A percentile compares a stretch with the other conserved stretches of the same genome.
Evolutionary conservation across 2,888 invertebrate species (phyloP).

Genomic region (Callyntrura guangdongensis): DNA sequence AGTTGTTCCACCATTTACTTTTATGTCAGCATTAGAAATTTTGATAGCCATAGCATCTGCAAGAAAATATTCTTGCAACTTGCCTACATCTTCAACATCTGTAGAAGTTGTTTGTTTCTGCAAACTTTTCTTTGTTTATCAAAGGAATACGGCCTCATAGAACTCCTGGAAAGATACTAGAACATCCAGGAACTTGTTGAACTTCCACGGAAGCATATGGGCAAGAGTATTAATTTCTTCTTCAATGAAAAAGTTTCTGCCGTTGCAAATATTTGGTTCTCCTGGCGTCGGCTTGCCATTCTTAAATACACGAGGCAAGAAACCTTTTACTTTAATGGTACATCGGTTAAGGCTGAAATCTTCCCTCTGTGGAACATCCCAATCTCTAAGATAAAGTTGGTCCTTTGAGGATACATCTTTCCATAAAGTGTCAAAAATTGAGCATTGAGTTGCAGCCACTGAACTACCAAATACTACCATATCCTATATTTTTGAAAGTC

Average conservation of each 20-base stretch:
- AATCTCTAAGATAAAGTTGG: neutral
- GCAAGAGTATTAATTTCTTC: neutral
- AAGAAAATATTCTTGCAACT: neutral
- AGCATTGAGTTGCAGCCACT: neutral
- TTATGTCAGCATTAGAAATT: neutral
- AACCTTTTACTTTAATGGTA: neutral
- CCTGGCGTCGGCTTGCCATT: neutral
- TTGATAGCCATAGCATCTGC: neutral
- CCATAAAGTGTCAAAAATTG: constrained; percentile 1
- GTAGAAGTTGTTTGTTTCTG: too few species aligned
- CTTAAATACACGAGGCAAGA: neutral
- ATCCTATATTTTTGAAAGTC: too few species aligned
- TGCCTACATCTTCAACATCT: neutral
- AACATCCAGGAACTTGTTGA: neutral
- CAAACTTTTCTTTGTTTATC: neutral
- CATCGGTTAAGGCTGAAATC: constrained; percentile 9
- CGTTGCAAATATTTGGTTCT: neutral
- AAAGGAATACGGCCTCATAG: too few species aligned
- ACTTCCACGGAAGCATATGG: too few species aligned
- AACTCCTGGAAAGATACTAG: neutral
- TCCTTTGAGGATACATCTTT: neutral
- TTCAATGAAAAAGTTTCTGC: neutral
- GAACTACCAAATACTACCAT: neutral
- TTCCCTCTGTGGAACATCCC: neutral
- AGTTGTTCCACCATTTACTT: neutral